A percentile compares a stretch with the other conserved stretches of the same genome.
Conservation (phyloP, 2,797 vertebrate species). For the Pipistrellus kuhlii region DNA sequence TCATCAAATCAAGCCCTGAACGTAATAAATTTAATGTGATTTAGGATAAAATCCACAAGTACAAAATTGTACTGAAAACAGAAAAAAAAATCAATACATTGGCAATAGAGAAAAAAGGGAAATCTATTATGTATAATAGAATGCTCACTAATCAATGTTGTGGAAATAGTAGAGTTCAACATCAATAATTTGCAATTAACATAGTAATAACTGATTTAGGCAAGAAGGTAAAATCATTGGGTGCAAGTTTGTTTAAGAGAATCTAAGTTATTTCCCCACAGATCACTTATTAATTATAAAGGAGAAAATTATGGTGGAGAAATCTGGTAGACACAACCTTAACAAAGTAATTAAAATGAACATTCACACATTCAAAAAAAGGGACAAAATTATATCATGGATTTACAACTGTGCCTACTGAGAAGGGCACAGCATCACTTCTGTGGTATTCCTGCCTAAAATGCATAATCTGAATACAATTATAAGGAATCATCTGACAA, state of each 20-base stretch:
- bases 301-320: background rate
- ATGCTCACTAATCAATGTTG: background rate
- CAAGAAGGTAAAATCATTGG: constrained; percentile 12
- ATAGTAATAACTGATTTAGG: constrained; percentile 21
- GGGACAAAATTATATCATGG: background rate
- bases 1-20: constrained; percentile 7
- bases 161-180: background rate
- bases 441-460: background rate
- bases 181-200: background rate
- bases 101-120: background rate
- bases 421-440: background rate
- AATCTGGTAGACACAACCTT: background rate
- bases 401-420: background rate
- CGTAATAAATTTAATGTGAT: background rate
- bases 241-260: background rate
- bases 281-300: constrained; percentile 34
- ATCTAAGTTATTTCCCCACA: constrained; percentile 12
- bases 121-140: background rate
- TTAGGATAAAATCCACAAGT: background rate
- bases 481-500: constrained; percentile 19
- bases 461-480: background rate
- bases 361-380: background rate
- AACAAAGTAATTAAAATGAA: background rate
- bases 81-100: background rate
- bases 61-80: constrained; percentile 42